These are phyloP conservation scores for Danionella dracula DNA, from an alignment of 2,797 vertebrate species.

Conservation along the genomic window DNA sequence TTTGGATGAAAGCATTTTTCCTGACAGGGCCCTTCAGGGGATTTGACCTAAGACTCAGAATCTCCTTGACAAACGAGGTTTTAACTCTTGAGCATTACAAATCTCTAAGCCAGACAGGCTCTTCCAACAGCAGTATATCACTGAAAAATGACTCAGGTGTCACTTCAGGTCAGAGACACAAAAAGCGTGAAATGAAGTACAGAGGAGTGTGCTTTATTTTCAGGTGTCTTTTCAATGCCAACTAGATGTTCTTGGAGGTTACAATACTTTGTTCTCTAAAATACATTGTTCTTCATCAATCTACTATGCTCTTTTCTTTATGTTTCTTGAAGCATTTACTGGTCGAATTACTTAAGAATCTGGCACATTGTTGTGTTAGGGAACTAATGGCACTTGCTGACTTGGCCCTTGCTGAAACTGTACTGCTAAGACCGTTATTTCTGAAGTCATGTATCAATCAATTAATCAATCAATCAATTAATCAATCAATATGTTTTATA, in stretches of 20 bases:
- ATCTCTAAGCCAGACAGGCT: conserved; percentile 25
- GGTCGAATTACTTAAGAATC: too few relatives aligned
- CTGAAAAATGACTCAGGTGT: neutral
- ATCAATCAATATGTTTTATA: too few relatives aligned
- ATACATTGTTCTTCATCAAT: too few relatives aligned
- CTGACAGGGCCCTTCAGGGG: conserved; percentile 18
- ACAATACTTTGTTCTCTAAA: too few relatives aligned
- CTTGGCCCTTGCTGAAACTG: too few relatives aligned
- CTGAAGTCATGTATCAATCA: too few relatives aligned
- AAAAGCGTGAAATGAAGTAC: neutral
- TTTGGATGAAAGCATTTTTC: conserved; percentile 22
- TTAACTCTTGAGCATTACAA: conserved; percentile 30
- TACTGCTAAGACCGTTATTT: too few relatives aligned
- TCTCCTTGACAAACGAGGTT: conserved; percentile 22
- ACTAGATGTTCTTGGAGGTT: neutral
- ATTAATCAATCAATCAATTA: too few relatives aligned
- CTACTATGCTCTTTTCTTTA: too few relatives aligned
- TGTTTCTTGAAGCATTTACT: too few relatives aligned
- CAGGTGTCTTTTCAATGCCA: neutral
- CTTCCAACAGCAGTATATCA: neutral
- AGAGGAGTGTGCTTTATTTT: neutral
- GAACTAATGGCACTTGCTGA: too few relatives aligned
- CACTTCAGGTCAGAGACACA: neutral
- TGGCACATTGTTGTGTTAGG: too few relatives aligned
- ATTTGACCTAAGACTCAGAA: conserved; percentile 36